A percentile compares a stretch with the other conserved stretches of the same genome.
These are phyloP conservation scores for Odontophorus gujanensis DNA, from an alignment of 2,113 vertebrate genomes.

Conservation along the genomic window DNA sequence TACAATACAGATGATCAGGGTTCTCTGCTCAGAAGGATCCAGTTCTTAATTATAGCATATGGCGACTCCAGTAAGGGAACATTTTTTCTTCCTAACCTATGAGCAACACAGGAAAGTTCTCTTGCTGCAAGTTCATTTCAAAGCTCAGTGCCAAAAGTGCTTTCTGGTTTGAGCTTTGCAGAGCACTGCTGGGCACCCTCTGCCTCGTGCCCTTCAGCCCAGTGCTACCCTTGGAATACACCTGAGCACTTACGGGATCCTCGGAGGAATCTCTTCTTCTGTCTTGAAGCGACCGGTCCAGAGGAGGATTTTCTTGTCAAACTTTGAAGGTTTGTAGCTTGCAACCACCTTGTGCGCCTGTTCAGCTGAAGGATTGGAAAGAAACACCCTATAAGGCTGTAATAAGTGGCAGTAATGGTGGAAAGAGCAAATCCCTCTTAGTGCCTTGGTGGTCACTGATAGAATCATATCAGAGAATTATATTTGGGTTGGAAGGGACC, in stretches of 20 bases:
- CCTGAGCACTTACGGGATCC: conserved; percentile 70
- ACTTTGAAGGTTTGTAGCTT: conserved; percentile 74
- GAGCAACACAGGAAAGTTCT: conserved; percentile 53
- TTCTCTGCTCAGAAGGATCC: conserved; percentile 2
- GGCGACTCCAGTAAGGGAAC: conserved; percentile 28
- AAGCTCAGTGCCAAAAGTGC: background rate
- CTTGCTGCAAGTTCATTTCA: conserved; percentile 18
- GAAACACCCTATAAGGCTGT: background rate
- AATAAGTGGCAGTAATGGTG: accelerated
- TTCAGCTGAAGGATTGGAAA: conserved; percentile 13
- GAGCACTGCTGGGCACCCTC: background rate
- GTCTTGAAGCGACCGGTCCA: conserved; percentile 82
- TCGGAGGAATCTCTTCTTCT: conserved; percentile 76
- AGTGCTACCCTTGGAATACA: background rate
- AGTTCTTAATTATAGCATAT: conserved; percentile 6
- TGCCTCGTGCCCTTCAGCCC: background rate
- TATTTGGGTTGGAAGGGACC: background rate
- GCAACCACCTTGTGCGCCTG: conserved; percentile 68
- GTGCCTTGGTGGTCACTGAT: accelerated
- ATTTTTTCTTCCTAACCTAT: conserved; percentile 55
- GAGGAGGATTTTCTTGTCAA: conserved; percentile 80
- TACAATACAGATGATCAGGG: background rate
- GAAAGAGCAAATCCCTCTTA: background rate
- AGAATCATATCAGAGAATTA: background rate
- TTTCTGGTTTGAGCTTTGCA: background rate